Conservation (phyloP, 2,113 vertebrate species). For the Indri indri region DNA sequence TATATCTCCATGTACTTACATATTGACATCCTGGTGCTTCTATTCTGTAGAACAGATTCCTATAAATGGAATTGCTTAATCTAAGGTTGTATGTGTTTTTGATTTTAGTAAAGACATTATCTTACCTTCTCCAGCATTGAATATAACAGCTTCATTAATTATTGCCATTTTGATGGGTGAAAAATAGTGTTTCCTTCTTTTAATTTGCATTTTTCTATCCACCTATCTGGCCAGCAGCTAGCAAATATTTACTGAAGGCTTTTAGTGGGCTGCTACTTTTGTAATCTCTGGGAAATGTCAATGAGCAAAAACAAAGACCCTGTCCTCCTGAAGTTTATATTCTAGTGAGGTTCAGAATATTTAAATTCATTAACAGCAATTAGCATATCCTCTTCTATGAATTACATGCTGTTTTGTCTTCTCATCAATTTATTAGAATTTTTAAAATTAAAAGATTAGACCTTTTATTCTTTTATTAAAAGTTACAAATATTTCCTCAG, state of each 20-base stretch:
- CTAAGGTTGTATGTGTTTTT: not conserved
- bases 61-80: not conserved
- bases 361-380: not conserved
- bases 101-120: constrained; percentile 25
- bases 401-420: not conserved
- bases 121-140: not conserved
- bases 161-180: not conserved
- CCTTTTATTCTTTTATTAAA: not conserved
- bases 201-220: not conserved
- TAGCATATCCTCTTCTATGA: not conserved
- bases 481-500: not conserved
- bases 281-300: not conserved
- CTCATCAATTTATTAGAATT: not conserved
- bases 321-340: not conserved
- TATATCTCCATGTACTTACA: not conserved
- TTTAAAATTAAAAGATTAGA: not conserved
- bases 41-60: not conserved
- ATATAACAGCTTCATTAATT: not conserved
- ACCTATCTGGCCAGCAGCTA: not conserved
- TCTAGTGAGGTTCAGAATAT: not conserved
- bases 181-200: not conserved
- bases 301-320: not conserved
- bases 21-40: not conserved
- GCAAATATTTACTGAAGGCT: not conserved
- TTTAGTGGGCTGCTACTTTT: not conserved